phyloP scores from a whole-genome alignment of 2,113 vertebrate genomes.

The Salminus brasiliensis region DNA sequence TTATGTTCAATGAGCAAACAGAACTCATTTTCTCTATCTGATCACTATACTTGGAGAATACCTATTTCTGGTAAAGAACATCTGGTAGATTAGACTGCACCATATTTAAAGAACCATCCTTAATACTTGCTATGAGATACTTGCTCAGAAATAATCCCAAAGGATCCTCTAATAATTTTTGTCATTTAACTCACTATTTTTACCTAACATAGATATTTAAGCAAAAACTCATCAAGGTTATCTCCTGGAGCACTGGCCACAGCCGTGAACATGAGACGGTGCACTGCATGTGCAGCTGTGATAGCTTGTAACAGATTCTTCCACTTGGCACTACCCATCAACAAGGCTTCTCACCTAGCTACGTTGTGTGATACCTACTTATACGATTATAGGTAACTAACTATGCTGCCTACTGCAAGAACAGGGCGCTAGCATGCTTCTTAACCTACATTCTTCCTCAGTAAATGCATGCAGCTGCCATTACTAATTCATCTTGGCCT shows the following conservation, averaged over 20 bases:
- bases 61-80: background rate
- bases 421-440: background rate
- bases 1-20: too few species aligned
- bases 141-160: background rate
- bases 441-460: constrained; percentile 14
- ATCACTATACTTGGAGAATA: background rate
- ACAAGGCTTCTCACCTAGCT: background rate
- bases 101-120: background rate
- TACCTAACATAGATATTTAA: too few species aligned
- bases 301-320: too few species aligned
- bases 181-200: too few species aligned
- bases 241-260: too few species aligned
- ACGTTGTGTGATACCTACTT: background rate
- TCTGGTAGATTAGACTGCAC: background rate
- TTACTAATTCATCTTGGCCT: background rate
- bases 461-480: background rate
- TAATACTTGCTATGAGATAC: background rate
- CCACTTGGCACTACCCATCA: too few species aligned
- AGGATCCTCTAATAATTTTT: too few species aligned
- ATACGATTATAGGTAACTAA: background rate
- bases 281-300: too few species aligned
- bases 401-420: too few species aligned
- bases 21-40: too few species aligned
- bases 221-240: too few species aligned
- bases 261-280: too few species aligned